phyloP scores from a whole-genome alignment of 1,140 invertebrate genomes.

The Plutomurus gul region DNA sequence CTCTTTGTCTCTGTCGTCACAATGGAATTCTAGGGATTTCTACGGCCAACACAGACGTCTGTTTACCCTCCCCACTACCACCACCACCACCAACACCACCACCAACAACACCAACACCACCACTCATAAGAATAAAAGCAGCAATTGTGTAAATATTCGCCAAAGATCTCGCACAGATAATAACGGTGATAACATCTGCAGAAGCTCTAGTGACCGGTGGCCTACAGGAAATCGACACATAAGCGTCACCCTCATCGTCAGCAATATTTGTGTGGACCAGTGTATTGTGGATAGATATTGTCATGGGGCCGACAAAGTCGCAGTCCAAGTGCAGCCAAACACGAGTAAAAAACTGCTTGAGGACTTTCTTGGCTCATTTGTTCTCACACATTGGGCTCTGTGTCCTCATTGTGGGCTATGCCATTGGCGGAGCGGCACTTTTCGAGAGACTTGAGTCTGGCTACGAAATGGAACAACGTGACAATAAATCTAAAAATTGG shows the following conservation, averaged over 20 bases:
- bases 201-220: too few relatives aligned
- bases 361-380: conserved; percentile 59
- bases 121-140: too few relatives aligned
- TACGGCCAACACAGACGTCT: too few relatives aligned
- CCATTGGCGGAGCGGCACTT: conserved; percentile 67
- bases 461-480: conserved; percentile 56
- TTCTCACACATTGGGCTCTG: conserved; percentile 70
- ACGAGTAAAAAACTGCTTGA: conserved; percentile 53
- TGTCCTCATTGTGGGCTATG: conserved; percentile 67
- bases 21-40: too few relatives aligned
- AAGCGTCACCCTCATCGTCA: neutral
- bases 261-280: too few relatives aligned
- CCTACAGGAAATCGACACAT: neutral
- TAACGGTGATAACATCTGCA: too few relatives aligned
- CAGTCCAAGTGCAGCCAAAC: conserved; percentile 48
- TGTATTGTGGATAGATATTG: too few relatives aligned
- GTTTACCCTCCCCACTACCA: too few relatives aligned
- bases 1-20: neutral
- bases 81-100: too few relatives aligned
- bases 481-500: conserved; percentile 49
- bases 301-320: neutral
- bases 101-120: too few relatives aligned
- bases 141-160: too few relatives aligned
- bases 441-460: conserved; percentile 65
- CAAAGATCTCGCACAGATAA: too few relatives aligned